Evolutionary conservation across 2,797 vertebrate species (phyloP).

Genomic region (Cercopithecus hamlyni): DNA sequence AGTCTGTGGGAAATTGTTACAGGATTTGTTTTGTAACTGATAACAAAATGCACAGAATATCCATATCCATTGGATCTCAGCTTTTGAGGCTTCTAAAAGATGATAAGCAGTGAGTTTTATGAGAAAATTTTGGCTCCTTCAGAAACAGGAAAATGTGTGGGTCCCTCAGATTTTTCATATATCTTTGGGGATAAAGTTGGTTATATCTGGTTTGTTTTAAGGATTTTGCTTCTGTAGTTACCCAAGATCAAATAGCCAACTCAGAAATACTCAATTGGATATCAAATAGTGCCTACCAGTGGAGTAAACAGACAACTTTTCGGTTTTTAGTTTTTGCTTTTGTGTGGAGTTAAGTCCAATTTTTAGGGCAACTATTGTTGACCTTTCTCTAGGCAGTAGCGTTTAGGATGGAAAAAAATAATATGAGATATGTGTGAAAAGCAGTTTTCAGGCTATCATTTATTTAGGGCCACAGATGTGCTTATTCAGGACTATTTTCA

Average conservation of each 20-base stretch:
- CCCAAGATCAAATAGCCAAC: not conserved
- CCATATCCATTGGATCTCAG: not conserved
- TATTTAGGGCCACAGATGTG: not conserved
- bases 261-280: not conserved
- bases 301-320: not conserved
- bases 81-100: not conserved
- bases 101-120: not conserved
- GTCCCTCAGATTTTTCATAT: not conserved
- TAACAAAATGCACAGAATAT: not conserved
- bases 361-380: slow-evolving; percentile 13
- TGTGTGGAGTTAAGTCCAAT: not conserved
- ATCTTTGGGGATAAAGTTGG: not conserved
- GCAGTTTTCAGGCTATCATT: not conserved
- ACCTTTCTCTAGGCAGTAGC: not conserved
- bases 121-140: not conserved
- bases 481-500: not conserved
- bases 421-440: not conserved
- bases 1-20: not conserved
- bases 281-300: not conserved
- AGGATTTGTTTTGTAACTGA: slow-evolving; percentile 7
- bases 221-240: not conserved
- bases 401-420: not conserved
- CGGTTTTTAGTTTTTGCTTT: not conserved
- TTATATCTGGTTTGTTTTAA: slow-evolving; percentile 36
- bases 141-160: not conserved